These are phyloP conservation scores for Amphipyra tragopoginis DNA, from an alignment of 2,888 invertebrate species.

Conservation along the genomic window DNA sequence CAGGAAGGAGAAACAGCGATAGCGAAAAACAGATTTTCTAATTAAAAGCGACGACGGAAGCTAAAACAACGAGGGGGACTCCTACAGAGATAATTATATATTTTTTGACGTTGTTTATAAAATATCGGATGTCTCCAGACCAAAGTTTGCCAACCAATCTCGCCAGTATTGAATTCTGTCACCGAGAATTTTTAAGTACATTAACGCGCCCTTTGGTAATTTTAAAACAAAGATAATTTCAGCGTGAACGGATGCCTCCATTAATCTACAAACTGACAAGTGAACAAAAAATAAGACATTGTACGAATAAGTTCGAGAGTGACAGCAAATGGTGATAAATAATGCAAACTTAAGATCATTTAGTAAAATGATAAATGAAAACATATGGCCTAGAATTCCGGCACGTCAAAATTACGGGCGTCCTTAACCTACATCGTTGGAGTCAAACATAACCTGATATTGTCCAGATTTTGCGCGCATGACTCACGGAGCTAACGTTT, in stretches of 20 bases:
- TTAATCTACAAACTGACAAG: conserved; percentile 46
- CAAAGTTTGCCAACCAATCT: conserved; percentile 7
- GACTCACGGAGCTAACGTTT: conserved; percentile 58
- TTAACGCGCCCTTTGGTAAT: conserved; percentile 17
- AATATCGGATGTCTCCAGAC: conserved; percentile 9
- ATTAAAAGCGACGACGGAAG: conserved; percentile 60
- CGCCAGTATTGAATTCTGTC: conserved; percentile 4
- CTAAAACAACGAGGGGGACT: conserved; percentile 9
- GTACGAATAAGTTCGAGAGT: conserved; percentile 27
- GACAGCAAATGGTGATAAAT: conserved; percentile 47
- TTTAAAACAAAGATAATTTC: conserved; percentile 30
- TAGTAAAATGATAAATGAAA: conserved; percentile 61
- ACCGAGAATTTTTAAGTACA: conserved; percentile 6
- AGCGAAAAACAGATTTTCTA: conserved; percentile 40
- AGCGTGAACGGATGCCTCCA: conserved; percentile 31
- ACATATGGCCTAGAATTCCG: conserved; percentile 53
- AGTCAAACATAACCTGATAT: conserved; percentile 54
- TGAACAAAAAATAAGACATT: conserved; percentile 29
- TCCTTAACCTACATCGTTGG: conserved; percentile 65
- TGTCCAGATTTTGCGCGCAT: conserved; percentile 58
- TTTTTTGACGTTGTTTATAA: conserved; percentile 23
- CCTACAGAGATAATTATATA: conserved; percentile 18
- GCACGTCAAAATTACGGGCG: conserved; percentile 45
- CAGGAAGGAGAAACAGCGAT: conserved; percentile 40
- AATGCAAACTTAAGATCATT: conserved; percentile 52